Base-by-base conservation (phyloP, 2,888 invertebrate genomes). In the Chrysodeixis includens region DNA sequence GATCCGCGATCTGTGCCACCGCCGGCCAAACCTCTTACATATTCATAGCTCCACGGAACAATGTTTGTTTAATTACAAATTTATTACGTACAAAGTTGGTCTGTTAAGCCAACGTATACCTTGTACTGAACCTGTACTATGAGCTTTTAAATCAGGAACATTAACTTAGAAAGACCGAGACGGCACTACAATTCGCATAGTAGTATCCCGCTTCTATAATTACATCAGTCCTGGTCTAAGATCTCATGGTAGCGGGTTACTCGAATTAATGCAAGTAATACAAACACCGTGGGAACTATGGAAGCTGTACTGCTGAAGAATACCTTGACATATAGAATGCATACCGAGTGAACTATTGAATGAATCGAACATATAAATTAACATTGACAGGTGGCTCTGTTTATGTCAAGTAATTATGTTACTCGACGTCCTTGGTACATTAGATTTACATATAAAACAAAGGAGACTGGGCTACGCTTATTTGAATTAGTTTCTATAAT, bases 41-140 rank as follows among this genome's bases (percentile, higher is more conserved):
- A 58, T 65, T 57, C 57, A 62, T 65, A 20, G 65, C 51, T 10
- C 20, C 22, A 54, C 56, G 54, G 30, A 54, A 54, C 54, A 20
- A 35, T 49, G 46, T 49, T 49, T 35, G 67, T 67, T 54, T 69
- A 69, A 65, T 69, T 65, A 62, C 52, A 59, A 62, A 53, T 69
- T 62, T 69, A 69, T 66, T 66, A 30, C 20, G 0, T 18, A 20
- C 18, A 18, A 20, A 49, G 46, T 49, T 8, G 40, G 40, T 5
- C n/a, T n/a, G 46, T 49, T 46, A 18, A 49, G 9, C 18, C 7
- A 44, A 44, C 16, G 35, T 40, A n/a, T n/a, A n/a, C n/a, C 40
- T 14, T 40, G 40, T 40, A 40, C 40, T 35, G 35, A 4, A 6
- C 26, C 26, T 26, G 26, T 26, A 26, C 2, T 6, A 26, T 26